Evolutionary conservation across 2,113 vertebrate species (phyloP).

Genomic region (Nannobrachium achirus): DNA sequence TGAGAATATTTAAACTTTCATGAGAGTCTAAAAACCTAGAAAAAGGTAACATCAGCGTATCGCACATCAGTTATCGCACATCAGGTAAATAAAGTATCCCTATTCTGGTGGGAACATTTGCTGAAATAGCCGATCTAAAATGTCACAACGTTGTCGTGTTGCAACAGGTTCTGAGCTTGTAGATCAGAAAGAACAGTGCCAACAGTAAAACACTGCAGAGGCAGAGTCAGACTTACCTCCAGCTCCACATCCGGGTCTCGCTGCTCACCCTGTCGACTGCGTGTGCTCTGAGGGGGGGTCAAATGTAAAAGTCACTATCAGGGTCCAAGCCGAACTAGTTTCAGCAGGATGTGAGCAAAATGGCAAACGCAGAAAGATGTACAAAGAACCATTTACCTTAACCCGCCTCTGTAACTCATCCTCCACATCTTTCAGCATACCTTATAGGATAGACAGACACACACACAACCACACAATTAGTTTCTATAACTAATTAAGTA

Average conservation of each 20-base stretch:
- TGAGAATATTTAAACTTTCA: no score
- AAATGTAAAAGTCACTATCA: neutral
- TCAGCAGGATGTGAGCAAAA: neutral
- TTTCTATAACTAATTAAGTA: neutral
- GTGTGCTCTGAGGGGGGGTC: conserved; percentile 87
- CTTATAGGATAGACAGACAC: conserved; percentile 63
- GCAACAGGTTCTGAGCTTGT: no score
- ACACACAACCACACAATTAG: no score
- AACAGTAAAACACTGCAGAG: neutral
- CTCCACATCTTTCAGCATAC: conserved; percentile 98
- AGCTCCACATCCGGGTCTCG: conserved; percentile 95
- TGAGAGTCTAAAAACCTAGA: no score
- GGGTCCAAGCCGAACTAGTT: neutral
- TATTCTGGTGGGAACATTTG: no score
- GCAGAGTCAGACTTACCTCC: conserved; percentile 82
- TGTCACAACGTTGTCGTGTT: no score
- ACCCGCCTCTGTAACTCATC: conserved; percentile 98
- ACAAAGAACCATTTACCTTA: conserved; percentile 82
- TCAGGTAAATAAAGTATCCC: no score
- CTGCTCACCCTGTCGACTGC: conserved; percentile 97
- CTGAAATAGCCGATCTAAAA: no score
- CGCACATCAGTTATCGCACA: no score
- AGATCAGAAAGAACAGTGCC: no score
- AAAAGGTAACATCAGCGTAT: no score
- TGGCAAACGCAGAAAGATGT: neutral